These are phyloP conservation scores for Grallaria varia DNA, from an alignment of 2,113 vertebrate species.

Conservation along the genomic window DNA sequence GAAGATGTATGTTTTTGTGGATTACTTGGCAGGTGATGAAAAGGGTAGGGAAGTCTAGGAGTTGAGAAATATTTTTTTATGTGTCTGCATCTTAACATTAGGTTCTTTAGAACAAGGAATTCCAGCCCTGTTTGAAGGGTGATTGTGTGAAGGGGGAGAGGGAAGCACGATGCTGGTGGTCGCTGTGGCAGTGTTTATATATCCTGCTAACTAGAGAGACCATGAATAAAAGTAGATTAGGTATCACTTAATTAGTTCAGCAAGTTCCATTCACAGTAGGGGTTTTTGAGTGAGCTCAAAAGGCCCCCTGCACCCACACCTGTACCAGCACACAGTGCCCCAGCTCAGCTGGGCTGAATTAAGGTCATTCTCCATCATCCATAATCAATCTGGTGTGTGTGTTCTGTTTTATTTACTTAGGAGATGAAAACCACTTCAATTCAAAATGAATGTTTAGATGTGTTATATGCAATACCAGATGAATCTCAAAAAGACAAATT, in stretches of 20 bases:
- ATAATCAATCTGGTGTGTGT: neutral
- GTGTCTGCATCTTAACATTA: neutral
- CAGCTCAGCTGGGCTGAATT: neutral
- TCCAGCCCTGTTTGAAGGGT: neutral
- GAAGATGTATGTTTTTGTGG: neutral
- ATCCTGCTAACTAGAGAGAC: neutral
- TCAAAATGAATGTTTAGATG: conserved; percentile 6
- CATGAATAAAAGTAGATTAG: neutral
- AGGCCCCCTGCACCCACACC: neutral
- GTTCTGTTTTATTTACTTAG: neutral
- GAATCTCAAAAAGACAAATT: neutral
- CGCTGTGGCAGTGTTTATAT: neutral
- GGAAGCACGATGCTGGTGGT: neutral
- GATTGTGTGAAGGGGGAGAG: neutral
- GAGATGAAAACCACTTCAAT: neutral
- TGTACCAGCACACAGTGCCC: neutral
- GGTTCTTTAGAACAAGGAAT: neutral
- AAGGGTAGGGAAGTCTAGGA: neutral
- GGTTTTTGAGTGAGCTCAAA: neutral
- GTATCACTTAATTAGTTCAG: neutral
- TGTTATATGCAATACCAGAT: neutral
- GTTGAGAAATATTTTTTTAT: neutral
- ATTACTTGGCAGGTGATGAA: neutral
- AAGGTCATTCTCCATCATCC: neutral
- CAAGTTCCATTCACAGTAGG: neutral